Conservation (phyloP, 2,797 vertebrate genomes). For the Muraenolepis orangiensis region DNA sequence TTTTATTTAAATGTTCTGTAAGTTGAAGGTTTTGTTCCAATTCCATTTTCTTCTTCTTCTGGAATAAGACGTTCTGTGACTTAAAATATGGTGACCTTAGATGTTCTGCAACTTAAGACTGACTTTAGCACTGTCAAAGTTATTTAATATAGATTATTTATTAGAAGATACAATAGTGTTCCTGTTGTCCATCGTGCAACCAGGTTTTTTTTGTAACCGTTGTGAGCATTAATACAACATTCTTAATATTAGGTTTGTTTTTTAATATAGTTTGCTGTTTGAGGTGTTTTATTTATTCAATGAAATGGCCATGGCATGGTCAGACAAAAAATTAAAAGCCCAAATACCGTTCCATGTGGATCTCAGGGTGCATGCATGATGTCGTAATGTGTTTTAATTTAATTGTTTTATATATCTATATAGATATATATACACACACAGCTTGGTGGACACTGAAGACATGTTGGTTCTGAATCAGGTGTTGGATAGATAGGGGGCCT, state of each 20-base stretch:
- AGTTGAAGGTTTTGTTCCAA: neutral
- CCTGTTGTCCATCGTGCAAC: too few relatives aligned
- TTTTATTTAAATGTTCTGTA: neutral
- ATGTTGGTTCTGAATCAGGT: constrained; percentile 23
- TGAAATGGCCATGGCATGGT: neutral
- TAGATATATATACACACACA: too few relatives aligned
- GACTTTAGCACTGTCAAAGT: neutral
- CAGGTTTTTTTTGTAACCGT: neutral
- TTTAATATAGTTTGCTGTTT: neutral
- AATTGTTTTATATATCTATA: too few relatives aligned
- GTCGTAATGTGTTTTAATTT: too few relatives aligned
- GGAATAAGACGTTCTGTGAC: neutral
- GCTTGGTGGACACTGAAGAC: constrained; percentile 20
- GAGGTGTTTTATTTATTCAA: too few relatives aligned
- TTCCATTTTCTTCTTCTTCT: neutral
- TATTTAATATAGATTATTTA: neutral
- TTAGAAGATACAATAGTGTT: neutral
- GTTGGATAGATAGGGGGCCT: constrained; percentile 29
- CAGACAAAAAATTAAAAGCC: neutral
- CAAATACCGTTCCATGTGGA: neutral
- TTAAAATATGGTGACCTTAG: too few relatives aligned
- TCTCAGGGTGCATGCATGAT: neutral
- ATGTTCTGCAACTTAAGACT: neutral
- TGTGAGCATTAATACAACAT: neutral
- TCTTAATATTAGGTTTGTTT: neutral